Conservation (phyloP, 2,888 invertebrate species). For the Eilema griseolum region DNA sequence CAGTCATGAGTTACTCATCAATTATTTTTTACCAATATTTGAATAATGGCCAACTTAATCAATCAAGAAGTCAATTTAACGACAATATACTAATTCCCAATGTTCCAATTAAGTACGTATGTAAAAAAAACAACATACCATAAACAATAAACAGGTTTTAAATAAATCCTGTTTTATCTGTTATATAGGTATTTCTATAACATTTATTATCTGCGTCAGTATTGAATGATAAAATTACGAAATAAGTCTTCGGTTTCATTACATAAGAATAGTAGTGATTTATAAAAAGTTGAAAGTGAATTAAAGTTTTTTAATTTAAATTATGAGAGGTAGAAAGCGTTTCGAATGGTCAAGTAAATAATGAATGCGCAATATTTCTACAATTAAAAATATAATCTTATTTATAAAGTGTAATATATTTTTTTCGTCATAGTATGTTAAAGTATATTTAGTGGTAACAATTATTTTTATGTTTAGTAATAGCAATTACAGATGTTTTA, state of each 20-base stretch:
- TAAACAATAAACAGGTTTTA: slow-evolving; percentile 3
- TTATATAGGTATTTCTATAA: not conserved
- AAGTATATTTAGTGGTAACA: not conserved
- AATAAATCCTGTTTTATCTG: slow-evolving; percentile 8
- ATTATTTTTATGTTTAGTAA: too few relatives aligned
- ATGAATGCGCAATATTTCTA: not conserved
- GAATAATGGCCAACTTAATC: not conserved
- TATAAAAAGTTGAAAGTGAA: not conserved
- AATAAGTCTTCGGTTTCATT: slow-evolving; percentile 22
- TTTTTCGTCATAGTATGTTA: not conserved
- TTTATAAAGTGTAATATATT: not conserved
- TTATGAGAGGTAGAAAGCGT: slow-evolving; percentile 5
- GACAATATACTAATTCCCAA: not conserved
- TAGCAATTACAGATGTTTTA: not conserved
- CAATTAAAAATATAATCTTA: not conserved
- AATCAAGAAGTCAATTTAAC: not conserved
- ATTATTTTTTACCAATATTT: not conserved
- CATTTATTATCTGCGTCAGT: slow-evolving; percentile 8
- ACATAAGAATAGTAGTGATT: slow-evolving; percentile 9
- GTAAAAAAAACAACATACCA: not conserved
- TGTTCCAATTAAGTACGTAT: not conserved
- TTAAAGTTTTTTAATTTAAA: not conserved
- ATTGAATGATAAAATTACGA: slow-evolving; percentile 24
- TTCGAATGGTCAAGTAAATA: not conserved
- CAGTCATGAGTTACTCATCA: not conserved